A percentile compares a stretch with the other conserved stretches of the same genome.
Evolutionary conservation across 2,797 vertebrate species (phyloP).

Genomic region (Amblyopsis hoosieri): DNA sequence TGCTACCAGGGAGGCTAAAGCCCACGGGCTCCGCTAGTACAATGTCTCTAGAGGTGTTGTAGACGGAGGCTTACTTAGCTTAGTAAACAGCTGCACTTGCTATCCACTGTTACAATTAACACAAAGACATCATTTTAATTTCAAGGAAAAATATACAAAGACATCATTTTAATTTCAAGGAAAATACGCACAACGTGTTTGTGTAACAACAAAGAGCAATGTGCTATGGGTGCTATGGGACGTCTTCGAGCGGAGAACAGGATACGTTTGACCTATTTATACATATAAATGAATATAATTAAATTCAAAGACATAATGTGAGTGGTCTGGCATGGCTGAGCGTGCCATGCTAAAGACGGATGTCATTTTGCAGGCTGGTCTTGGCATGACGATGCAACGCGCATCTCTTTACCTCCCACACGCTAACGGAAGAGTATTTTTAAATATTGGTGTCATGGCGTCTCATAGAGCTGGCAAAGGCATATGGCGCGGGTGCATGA

Average conservation of each 20-base stretch:
- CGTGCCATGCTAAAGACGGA: constrained; percentile 25
- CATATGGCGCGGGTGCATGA: constrained; percentile 65
- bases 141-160: too few relatives aligned
- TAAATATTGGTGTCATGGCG: constrained; percentile 54
- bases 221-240: too few relatives aligned
- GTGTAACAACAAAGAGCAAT: too few relatives aligned
- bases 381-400: constrained; percentile 29
- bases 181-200: too few relatives aligned
- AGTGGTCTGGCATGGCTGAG: constrained; percentile 30
- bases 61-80: too few relatives aligned
- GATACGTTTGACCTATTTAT: constrained; percentile 15
- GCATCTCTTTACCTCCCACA: constrained; percentile 44
- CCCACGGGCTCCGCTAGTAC: too few relatives aligned
- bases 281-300: constrained; percentile 25
- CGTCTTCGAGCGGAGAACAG: background rate
- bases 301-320: constrained; percentile 17
- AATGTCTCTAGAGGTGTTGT: too few relatives aligned
- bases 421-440: constrained; percentile 55
- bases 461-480: constrained; percentile 50
- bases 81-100: too few relatives aligned
- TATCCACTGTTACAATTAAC: too few relatives aligned
- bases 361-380: constrained; percentile 42
- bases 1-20: too few relatives aligned
- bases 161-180: background rate
- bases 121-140: too few relatives aligned